Base-by-base conservation (phyloP, 2,797 vertebrate genomes). In the Macropodus opercularis region DNA sequence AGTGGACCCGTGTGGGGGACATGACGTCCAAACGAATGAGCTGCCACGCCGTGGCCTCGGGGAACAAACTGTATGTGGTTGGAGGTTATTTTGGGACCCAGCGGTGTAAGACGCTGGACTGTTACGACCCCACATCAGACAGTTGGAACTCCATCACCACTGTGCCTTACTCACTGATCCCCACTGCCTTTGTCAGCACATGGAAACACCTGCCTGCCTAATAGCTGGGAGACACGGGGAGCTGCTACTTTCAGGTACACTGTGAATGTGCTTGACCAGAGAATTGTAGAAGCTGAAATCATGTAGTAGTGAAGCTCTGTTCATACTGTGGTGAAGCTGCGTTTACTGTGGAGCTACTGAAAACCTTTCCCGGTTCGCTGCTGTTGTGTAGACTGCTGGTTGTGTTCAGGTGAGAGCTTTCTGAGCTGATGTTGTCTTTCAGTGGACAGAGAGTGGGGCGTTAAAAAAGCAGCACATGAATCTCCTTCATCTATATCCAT, bases 1-100 rank as follows among this genome's bases (percentile, higher is more conserved):
- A 94, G 81, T 98, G 96, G 96, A 94, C 93, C 0, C 93, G 96
- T 19, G 93, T 98, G 0, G 96, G 96, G 5, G 96, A 98, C 89
- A 97, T 98, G 96, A 97, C 96, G 0, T 95, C 96, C 69, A 98
- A 98, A 63, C 93, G 96, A 65, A 98, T 98, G 96, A 97, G 96
- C 1, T 98, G 96, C 82, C 96, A 98, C 0, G 96, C 96, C 0
- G 88, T 98, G 81, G 96, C 96, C 11, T 96, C 96, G 0, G 96
- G 96, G 17, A 98, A 98, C 75, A 98, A 98, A 81, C 94, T 98
- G 2, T 98, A 98, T 0, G 96, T 98, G 64, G 96, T 98, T 0
- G 96, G 96, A 2, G 96, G 96, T 29, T 98, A 98, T 80, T 98
- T 98, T 22, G 96, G 96, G 51, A 95, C 96, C 0, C 96, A 98